Conservation (phyloP, 2,888 invertebrate genomes). For the Ochropacha duplaris region DNA sequence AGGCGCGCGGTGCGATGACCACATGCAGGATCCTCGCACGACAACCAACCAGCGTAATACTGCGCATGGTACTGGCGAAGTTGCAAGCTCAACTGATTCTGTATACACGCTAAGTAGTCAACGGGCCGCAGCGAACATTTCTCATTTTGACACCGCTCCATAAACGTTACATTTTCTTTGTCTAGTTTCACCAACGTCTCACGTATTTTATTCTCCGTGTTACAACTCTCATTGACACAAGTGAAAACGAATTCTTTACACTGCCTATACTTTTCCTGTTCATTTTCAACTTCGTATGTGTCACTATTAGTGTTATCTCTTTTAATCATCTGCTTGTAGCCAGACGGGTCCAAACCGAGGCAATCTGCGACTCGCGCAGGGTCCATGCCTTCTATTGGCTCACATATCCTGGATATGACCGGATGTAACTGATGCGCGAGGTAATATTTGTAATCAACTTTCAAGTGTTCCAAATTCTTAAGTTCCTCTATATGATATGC, state of each 20-base stretch:
- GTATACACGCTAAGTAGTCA: slow-evolving; percentile 86
- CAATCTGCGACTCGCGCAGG: slow-evolving; percentile 94
- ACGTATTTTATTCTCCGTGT: slow-evolving; percentile 78
- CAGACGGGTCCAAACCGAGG: slow-evolving; percentile 88
- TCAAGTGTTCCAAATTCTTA: slow-evolving; percentile 86
- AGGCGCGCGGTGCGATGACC: slow-evolving; percentile 86
- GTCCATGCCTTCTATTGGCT: slow-evolving; percentile 97
- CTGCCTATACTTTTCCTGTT: slow-evolving; percentile 80
- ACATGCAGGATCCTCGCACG: slow-evolving; percentile 96
- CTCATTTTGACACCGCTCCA: slow-evolving; percentile 88
- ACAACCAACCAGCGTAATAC: slow-evolving; percentile 91
- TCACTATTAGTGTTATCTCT: slow-evolving; percentile 71
- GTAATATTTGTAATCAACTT: slow-evolving; percentile 95
- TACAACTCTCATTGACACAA: slow-evolving; percentile 83
- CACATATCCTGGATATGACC: slow-evolving; percentile 96
- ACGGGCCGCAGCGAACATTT: slow-evolving; percentile 86
- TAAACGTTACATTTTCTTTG: slow-evolving; percentile 77
- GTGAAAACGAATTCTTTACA: slow-evolving; percentile 86
- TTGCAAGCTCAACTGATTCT: slow-evolving; percentile 87
- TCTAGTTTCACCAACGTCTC: slow-evolving; percentile 72
- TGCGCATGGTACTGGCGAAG: slow-evolving; percentile 86
- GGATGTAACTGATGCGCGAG: slow-evolving; percentile 97
- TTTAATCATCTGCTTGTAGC: slow-evolving; percentile 71
- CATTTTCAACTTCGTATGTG: slow-evolving; percentile 74
- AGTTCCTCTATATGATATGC: slow-evolving; percentile 97